phyloP scores from a whole-genome alignment of 2,888 invertebrate genomes.

The Auanema sp. region DNA sequence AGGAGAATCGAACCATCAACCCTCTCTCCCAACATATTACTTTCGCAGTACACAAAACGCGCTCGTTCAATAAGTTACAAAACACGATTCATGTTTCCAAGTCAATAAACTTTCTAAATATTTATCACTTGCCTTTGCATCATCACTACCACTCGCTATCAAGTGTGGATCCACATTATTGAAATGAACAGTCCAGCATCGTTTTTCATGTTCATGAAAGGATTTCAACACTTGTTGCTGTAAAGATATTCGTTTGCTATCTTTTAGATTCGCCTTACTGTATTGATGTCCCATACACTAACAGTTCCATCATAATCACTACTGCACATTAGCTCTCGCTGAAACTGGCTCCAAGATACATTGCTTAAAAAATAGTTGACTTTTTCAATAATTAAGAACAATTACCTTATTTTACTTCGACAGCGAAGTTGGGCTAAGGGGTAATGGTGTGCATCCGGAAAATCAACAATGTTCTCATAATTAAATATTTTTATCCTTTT shows the following conservation, averaged over 20 bases:
- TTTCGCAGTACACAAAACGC: background rate
- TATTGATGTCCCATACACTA: slow-evolving; percentile 85
- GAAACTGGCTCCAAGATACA: slow-evolving; percentile 89
- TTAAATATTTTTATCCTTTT: slow-evolving; percentile 86
- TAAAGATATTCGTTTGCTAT: background rate
- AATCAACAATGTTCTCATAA: slow-evolving; percentile 77
- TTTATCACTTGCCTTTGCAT: slow-evolving; percentile 72
- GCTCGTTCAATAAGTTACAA: too few species aligned
- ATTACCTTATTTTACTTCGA: slow-evolving; percentile 79
- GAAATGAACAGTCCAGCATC: slow-evolving; percentile 94
- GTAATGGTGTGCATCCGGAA: slow-evolving; percentile 81
- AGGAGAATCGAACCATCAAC: slow-evolving; percentile 16
- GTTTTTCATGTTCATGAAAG: slow-evolving; percentile 87
- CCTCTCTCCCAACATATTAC: background rate
- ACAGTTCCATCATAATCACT: slow-evolving; percentile 93
- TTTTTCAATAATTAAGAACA: background rate
- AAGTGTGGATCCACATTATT: slow-evolving; percentile 85
- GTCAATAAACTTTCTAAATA: too few species aligned
- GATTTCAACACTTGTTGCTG: slow-evolving; percentile 28
- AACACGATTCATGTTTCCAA: background rate
- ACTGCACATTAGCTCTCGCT: slow-evolving; percentile 82
- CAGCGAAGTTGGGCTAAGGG: slow-evolving; percentile 86
- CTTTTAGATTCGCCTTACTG: slow-evolving; percentile 58
- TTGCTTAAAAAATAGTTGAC: slow-evolving; percentile 71
- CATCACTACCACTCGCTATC: slow-evolving; percentile 88